Evolutionary conservation across 2,113 vertebrate genomes (phyloP), one percentile per base, ranked within the genome.

Genomic region (Pyxicephalus adspersus): DNA sequence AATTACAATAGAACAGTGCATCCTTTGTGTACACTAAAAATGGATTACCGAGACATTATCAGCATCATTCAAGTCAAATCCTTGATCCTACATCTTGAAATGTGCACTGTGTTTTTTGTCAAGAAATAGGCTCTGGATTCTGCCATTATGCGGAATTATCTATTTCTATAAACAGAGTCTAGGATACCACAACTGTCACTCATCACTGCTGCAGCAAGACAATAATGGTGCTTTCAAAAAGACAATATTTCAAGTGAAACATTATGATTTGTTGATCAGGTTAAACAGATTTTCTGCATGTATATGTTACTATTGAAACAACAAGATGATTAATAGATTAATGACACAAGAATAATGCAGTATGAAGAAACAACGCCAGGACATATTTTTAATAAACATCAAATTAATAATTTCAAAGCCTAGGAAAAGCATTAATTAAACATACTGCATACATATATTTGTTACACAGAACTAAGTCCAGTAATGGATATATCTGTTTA

Each of bases 1-100:
- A 80, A 80, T 80, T 80, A 80, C 78, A 72, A 80, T 64, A 72
- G 78, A 72, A 80, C 78, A 80, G 67, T 64, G 45, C 67, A 80
- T 72, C 78, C 78, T 72, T 80, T 80, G 78, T 80, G 50, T 80
- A 51, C 3, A 25, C 78, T 71, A 80, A 80, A 80, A 80, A 80
- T 72, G 67, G 67, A 80, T 80, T 80, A 80, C 60, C 20, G 34
- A 28, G 66, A 57, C 77, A 80, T 80, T 63, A 80, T 31, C 57
- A 50, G 58, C 66, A 64, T 80, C 58, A 80, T 72, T 80, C 78
- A 80, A 80, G 45, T 68, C 64, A 70, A 79, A 80, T 80, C 78
- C 78, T 80, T 80, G 78, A 80, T 72, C 67, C 67, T 51, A 58
- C 51, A 68, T 60, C 64, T 68, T 68, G 28, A 68, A 80, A 80